Base-by-base conservation (phyloP, 2,888 invertebrate genomes). In the Trissoscelio sp. region DNA sequence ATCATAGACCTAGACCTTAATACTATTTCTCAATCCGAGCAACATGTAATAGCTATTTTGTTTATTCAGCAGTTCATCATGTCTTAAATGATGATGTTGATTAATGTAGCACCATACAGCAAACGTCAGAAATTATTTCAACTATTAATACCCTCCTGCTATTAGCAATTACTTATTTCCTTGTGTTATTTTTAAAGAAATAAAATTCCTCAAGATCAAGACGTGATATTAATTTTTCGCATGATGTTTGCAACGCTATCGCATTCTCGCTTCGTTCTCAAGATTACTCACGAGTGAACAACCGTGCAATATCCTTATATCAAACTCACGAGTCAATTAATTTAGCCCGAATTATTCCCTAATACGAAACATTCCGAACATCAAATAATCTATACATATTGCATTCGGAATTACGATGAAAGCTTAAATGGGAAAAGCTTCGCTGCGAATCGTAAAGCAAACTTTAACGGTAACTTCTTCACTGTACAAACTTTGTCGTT, bases 401-500 rank as follows among this genome's bases (percentile, higher is more conserved):
- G 48, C 51, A 75, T 62, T 70, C 14, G 24, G 48, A 70, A 72
- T 80, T 34, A 34, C 42, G 28, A 60, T 53, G 42, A 57, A 67
- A 51, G 67, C 66, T 73, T 48, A 53, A 62, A 75, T 66, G 46
- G 28, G 44, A 69, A 55, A 64, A 64, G 70, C 82, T 70, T 70
- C 46, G 39, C 44, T 58, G 57, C 39, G 58, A 80, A 75, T 81
- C 64, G 73, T 66, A 75, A 81, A 81, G 75, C 77, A 73, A 81
- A 81, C 79, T 77, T 79, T 72, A 60, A 64, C 55, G 66, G 55
- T 51, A 79, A 81, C 67, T 83, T 81, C 79, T 77, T 69, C 57
- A 42, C 51, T 78, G 62, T 73, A 78, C 28, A 81, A 83, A 85
- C 79, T 84, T 84, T 51, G 66, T 48, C 72, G 74, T 81, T 80